Conservation (phyloP, 2,888 invertebrate genomes). For the Erpobdella octoculata region DNA sequence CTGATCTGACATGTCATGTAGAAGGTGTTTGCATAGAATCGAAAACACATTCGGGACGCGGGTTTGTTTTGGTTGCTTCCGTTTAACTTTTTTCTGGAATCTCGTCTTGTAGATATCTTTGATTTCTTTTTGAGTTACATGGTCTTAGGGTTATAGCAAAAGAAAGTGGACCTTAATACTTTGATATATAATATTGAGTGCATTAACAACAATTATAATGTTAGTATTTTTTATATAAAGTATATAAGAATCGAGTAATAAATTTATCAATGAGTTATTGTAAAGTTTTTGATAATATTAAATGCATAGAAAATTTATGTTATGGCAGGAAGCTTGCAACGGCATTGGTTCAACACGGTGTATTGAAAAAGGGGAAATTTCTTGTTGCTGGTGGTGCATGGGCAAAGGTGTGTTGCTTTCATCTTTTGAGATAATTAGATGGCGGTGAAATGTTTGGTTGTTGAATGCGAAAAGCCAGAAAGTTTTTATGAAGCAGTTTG, state of each 20-base stretch:
- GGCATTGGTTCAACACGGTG: conserved; percentile 75
- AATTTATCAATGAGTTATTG: background rate
- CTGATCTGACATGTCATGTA: conserved; percentile 72
- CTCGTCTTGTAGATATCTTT: too few relatives aligned
- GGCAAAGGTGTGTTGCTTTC: conserved; percentile 60
- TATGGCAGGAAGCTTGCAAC: conserved; percentile 69
- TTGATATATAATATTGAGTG: too few relatives aligned
- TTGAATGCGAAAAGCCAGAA: too few relatives aligned
- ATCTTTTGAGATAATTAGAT: too few relatives aligned
- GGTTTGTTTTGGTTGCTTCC: conserved; percentile 52
- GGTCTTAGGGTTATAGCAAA: too few relatives aligned
- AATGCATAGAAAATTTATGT: background rate
- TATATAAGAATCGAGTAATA: background rate
- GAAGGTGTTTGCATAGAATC: conserved; percentile 88
- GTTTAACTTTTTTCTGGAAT: background rate
- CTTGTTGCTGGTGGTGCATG: conserved; percentile 75
- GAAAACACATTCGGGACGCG: conserved; percentile 62
- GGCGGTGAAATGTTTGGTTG: too few relatives aligned
- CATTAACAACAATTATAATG: background rate
- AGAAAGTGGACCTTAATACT: too few relatives aligned
- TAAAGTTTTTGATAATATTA: background rate
- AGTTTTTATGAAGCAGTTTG: background rate
- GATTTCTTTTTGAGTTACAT: too few relatives aligned
- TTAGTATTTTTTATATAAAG: background rate
- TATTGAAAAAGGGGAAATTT: conserved; percentile 67